Conservation (phyloP, 2,888 invertebrate species). For the Dicranocentrus wangi region DNA sequence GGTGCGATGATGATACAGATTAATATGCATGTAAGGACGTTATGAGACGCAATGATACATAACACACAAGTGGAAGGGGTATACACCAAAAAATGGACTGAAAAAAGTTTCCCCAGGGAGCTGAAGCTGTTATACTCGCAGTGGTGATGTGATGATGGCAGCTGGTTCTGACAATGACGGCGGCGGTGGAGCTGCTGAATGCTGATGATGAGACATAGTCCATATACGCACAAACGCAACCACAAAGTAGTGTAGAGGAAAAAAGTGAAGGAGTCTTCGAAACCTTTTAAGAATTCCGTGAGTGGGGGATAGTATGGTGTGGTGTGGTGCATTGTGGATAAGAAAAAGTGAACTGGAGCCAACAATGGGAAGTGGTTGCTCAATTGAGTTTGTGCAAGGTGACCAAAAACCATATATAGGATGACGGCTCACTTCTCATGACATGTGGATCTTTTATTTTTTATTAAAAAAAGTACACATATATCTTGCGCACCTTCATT, state of each 20-base stretch:
- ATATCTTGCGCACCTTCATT: constrained; percentile 52
- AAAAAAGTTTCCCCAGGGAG: constrained; percentile 44
- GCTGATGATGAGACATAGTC: constrained; percentile 55
- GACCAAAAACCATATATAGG: not conserved
- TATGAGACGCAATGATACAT: not conserved
- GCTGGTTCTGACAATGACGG: constrained; percentile 43
- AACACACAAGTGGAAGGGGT: not conserved
- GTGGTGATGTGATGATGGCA: constrained; percentile 50
- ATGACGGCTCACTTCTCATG: constrained; percentile 60
- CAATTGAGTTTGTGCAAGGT: constrained; percentile 17
- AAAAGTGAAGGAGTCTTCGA: constrained; percentile 27
- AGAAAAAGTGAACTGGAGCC: constrained; percentile 48
- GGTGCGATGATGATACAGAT: constrained; percentile 25
- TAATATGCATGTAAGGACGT: constrained; percentile 14
- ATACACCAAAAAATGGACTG: no score
- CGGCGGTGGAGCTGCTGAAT: no score
- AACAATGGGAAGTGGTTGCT: constrained; percentile 52
- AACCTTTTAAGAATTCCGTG: constrained; percentile 39
- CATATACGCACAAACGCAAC: constrained; percentile 44
- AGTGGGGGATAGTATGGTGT: constrained; percentile 1
- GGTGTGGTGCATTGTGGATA: not conserved
- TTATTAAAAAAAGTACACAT: no score
- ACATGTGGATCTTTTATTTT: constrained; percentile 49
- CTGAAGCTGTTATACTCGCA: constrained; percentile 13
- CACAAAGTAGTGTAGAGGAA: constrained; percentile 30